These are phyloP conservation scores for Nannospalax galili DNA, from an alignment of 2,113 vertebrate genomes.

Conservation along the genomic window DNA sequence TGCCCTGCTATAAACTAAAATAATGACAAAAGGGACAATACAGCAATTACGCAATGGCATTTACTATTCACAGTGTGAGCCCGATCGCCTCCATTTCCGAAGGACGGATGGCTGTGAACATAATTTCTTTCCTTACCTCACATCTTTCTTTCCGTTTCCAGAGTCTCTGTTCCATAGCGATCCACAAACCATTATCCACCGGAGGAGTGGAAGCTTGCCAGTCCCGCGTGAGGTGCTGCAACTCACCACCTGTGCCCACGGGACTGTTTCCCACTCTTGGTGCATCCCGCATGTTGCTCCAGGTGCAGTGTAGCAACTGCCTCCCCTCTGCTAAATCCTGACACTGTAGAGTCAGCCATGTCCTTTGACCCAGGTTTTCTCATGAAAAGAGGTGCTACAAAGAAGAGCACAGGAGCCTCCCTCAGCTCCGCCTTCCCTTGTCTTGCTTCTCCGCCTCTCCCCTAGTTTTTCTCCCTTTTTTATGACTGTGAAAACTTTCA, in stretches of 20 bases:
- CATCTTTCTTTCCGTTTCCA: neutral
- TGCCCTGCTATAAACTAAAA: neutral
- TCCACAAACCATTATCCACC: neutral
- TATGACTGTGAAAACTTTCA: neutral
- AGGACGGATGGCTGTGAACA: neutral
- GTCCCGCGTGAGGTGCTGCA: neutral
- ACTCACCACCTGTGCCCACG: neutral
- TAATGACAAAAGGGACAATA: neutral
- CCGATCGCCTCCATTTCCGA: neutral
- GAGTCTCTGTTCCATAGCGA: neutral
- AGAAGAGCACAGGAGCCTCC: neutral
- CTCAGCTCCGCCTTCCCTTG: neutral
- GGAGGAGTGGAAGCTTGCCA: neutral
- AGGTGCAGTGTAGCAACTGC: neutral
- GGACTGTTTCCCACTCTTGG: neutral
- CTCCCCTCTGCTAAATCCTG: neutral
- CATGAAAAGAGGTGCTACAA: neutral
- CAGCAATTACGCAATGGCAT: neutral
- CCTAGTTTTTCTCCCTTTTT: neutral
- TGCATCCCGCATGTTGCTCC: neutral
- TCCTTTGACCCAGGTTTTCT: neutral
- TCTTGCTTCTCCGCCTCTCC: neutral
- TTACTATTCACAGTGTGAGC: neutral
- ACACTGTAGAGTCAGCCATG: accelerated
- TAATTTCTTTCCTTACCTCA: neutral